Conservation (phyloP, 2,797 vertebrate species). For the Xerus rutilus region DNA sequence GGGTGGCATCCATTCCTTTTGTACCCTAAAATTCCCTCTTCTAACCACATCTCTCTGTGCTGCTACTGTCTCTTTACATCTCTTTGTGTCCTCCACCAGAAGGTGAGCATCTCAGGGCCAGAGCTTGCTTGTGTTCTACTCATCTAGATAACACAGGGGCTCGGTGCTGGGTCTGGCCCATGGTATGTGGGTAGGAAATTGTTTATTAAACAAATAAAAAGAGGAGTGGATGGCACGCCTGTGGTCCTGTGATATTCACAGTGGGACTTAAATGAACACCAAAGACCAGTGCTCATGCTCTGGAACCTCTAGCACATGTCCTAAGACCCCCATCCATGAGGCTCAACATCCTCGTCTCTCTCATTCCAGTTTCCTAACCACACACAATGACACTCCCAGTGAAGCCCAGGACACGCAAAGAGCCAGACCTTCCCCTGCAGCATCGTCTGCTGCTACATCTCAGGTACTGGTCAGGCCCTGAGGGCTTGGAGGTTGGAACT, state of each 20-base stretch:
- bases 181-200: neutral
- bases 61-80: neutral
- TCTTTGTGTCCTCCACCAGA: too few species aligned
- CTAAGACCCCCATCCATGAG: neutral
- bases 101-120: neutral
- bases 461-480: neutral
- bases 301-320: too few species aligned
- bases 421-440: neutral
- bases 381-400: neutral
- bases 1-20: neutral
- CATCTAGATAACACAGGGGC: neutral
- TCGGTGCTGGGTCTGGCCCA: neutral
- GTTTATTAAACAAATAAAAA: neutral
- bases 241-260: neutral
- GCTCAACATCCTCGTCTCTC: fast-evolving
- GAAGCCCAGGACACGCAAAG: too few species aligned
- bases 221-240: neutral
- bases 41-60: neutral
- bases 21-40: neutral
- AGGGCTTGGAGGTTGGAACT: neutral
- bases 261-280: neutral
- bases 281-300: neutral
- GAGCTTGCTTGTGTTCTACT: neutral
- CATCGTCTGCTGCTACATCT: fast-evolving
- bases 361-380: neutral